Evolutionary conservation across 2,797 vertebrate species (phyloP), one percentile per base, ranked within the genome.

Genomic region (Megaceryle alcyon): DNA sequence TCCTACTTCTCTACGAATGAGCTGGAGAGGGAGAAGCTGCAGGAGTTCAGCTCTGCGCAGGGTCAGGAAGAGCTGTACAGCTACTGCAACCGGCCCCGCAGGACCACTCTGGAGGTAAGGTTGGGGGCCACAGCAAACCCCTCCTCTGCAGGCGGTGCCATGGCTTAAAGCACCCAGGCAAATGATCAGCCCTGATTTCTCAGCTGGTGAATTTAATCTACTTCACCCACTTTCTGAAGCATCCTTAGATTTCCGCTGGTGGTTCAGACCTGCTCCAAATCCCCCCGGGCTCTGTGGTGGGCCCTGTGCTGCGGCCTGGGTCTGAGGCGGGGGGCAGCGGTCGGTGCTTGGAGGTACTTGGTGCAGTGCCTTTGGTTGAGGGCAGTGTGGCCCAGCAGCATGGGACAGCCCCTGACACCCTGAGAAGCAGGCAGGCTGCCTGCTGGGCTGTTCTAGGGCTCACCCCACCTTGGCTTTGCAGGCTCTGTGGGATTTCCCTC

Each of bases 401-500:
- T 43, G 48, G 66, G 10, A 9, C 51, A 79, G 48, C 57, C 26
- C 35, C 12, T 85, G 72, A 9, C 2, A 4, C 14, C 18, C 53
- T 3, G 6, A 35, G 61, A 21, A 75, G 72, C 60, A 25, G 71
- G 33, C 37, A 37, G 79, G 14, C 18, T 76, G 73, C 48, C 28
- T 46, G 57, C 57, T 41, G 68, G 73, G 59, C 4, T 57, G 31
- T 35, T 12, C 19, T 10, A 25, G 15, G 10, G 31, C 48, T 94
- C 39, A 43, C 22, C 15, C 21, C 1, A 1, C 41, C 7, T n/a
- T 69, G 94, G 5, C 51, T 84, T 57, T 79, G 53, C 85, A 99
- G 99, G 98, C 98, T 18, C 86, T 99, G 28, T 91, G 97, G 41
- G 99, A 99, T 96, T 99, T 99, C 86, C 99, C 99, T 10, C 98